phyloP scores from a whole-genome alignment of 2,888 invertebrate genomes.

The Odontocerum albicorne region DNA sequence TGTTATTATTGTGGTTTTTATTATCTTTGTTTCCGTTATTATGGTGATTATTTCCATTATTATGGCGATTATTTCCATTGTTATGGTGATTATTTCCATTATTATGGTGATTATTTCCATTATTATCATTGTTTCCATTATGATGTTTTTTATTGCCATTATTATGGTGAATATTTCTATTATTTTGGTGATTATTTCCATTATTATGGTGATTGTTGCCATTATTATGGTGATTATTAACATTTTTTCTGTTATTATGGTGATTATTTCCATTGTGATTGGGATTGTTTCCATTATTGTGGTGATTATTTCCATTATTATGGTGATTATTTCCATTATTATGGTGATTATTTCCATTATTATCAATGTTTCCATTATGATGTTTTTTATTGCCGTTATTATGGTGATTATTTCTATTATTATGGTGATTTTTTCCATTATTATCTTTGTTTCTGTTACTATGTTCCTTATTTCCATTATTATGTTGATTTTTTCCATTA shows the following conservation, averaged over 20 bases:
- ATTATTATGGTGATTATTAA: background rate
- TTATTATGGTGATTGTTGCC: background rate
- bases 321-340: background rate
- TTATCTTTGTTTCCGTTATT: too few relatives aligned
- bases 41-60: background rate
- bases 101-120: too few relatives aligned
- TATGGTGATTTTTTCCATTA: background rate
- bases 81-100: too few relatives aligned
- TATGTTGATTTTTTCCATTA: background rate
- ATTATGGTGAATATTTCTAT: too few relatives aligned
- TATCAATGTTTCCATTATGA: background rate
- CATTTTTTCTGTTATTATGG: background rate
- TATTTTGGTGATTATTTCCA: too few relatives aligned
- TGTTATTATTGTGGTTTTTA: background rate
- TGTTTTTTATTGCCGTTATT: background rate
- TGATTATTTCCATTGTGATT: background rate
- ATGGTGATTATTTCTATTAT: background rate
- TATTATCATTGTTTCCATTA: too few relatives aligned
- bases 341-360: background rate
- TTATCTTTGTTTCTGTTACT: background rate
- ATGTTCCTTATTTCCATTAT: background rate
- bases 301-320: background rate
- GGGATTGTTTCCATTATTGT: background rate
- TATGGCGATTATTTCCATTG: too few relatives aligned
- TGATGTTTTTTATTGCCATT: too few relatives aligned